Percentiles rank a stretch among this genome's conserved stretches.
Conservation (phyloP, 2,113 vertebrate species). For the Neoarius graeffei region DNA sequence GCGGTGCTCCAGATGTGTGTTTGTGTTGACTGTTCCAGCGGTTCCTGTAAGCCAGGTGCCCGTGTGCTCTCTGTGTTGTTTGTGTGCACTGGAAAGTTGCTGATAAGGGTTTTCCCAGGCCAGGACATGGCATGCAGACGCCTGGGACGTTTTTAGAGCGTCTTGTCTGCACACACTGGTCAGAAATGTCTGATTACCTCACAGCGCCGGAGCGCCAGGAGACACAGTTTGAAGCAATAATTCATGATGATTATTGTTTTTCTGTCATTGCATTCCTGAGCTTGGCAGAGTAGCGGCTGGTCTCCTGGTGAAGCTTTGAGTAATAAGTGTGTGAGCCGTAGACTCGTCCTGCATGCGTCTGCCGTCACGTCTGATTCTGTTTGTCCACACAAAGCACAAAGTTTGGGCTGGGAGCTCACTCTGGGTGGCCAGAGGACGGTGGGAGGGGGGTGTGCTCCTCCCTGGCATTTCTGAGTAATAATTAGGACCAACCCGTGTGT, state of each 20-base stretch:
- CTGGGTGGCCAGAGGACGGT: constrained; percentile 19
- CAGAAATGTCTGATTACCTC: constrained; percentile 19
- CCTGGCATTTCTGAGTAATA: constrained; percentile 31
- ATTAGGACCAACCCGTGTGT: constrained; percentile 5
- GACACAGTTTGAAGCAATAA: background rate
- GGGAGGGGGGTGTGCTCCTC: constrained; percentile 9
- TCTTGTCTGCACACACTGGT: background rate
- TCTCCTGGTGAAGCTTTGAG: background rate
- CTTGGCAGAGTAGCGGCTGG: background rate
- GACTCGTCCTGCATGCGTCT: background rate
- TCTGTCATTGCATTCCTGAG: background rate
- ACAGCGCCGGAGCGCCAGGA: background rate
- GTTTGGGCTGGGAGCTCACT: background rate
- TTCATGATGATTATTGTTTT: background rate
- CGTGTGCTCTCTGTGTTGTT: constrained; percentile 2
- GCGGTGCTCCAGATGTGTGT: constrained; percentile 5
- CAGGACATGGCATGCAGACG: background rate
- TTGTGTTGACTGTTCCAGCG: constrained; percentile 33
- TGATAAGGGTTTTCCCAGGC: constrained; percentile 49
- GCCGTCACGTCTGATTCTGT: background rate
- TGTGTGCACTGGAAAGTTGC: constrained; percentile 31
- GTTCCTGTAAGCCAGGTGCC: constrained; percentile 31
- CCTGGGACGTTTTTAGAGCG: background rate
- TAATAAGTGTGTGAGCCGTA: too few relatives aligned
- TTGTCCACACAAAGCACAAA: background rate